Base-by-base conservation (phyloP, 2,888 invertebrate species). In the Plemyria rubiginata region DNA sequence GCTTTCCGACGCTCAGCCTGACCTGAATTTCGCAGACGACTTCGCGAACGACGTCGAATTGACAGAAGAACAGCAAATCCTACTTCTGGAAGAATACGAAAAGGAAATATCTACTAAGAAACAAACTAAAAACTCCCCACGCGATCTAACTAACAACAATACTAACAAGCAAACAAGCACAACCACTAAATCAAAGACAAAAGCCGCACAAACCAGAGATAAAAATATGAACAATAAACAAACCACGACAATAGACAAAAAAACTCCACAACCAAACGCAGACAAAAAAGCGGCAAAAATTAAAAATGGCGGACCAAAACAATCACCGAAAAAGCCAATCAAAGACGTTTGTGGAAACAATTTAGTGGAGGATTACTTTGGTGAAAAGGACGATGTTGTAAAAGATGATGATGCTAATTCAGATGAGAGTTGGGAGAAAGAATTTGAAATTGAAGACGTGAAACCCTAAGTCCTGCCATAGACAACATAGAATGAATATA, bases 21-120 rank as follows among this genome's bases (percentile, higher is more conserved):
- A 59, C 53, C 28, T 65, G 38, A 55, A 56, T 65, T 79, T 85
- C 90, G 70, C 88, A 94, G 95, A 95, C 87, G 95, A 95, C 81
- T 95, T 95, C 86, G 93, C 94, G 45, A 86, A 92, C 71, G 94
- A 95, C 81, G 92, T 95, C 61, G 95, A 95, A 84, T 84, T 96
- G 58, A 94, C 95, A 4, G 96, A 96, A 84, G 96, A 95, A 84
- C 94, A 96, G 76, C 95, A 96, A 80, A 95, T 90, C 4, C 86
- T 95, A 73, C 88, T 96, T 57, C 84, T 96, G 74, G 94, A 95
- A 76, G 94, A 95, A 77, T 96, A 96, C 80, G 95, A 96, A 80
- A 94, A 91, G 63, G 96, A 96, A 82, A 94, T 94, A 43, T 79
- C 89, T 0, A 81, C 82, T 22, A 92, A 93, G 68, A 93, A 93